Percentiles rank a stretch among this genome's conserved stretches.
phyloP scores from a whole-genome alignment of 1,140 invertebrate genomes.

The Caenorhabditis latens region DNA sequence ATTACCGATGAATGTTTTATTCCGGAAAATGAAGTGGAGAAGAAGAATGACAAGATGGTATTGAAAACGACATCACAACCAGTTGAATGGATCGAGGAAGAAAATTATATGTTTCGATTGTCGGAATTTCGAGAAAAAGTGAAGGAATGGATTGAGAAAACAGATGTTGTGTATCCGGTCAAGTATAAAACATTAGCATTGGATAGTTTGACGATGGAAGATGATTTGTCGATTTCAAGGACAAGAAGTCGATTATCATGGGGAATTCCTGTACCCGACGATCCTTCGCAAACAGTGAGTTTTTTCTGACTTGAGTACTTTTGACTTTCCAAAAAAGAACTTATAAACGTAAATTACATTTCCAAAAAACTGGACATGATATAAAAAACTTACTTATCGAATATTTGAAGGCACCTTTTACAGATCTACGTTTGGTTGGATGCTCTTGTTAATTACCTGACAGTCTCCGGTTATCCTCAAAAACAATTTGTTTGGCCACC shows the following conservation, averaged over 20 bases:
- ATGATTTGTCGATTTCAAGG: slow-evolving; percentile 91
- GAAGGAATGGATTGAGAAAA: slow-evolving; percentile 85
- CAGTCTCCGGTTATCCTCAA: slow-evolving; percentile 86
- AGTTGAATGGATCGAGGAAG: slow-evolving; percentile 92
- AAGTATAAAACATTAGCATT: slow-evolving; percentile 75
- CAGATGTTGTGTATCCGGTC: slow-evolving; percentile 79
- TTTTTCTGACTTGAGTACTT: not conserved
- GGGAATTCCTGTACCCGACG: slow-evolving; percentile 86
- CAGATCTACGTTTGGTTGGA: slow-evolving; percentile 97
- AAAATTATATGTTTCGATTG: slow-evolving; percentile 93
- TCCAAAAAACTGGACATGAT: too few species aligned
- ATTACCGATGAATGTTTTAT: slow-evolving; percentile 92
- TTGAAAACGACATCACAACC: slow-evolving; percentile 77
- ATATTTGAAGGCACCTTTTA: slow-evolving; percentile 25
- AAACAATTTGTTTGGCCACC: slow-evolving; percentile 85
- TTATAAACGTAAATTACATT: too few species aligned
- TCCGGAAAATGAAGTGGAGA: slow-evolving; percentile 84
- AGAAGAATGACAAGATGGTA: slow-evolving; percentile 78
- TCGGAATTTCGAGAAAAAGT: slow-evolving; percentile 86
- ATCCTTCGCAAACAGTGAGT: slow-evolving; percentile 84
- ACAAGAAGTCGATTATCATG: slow-evolving; percentile 86
- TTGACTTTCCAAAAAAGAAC: too few species aligned
- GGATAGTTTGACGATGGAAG: slow-evolving; percentile 79
- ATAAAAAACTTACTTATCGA: not conserved
- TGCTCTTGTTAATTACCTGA: slow-evolving; percentile 94